Percentiles rank a stretch among this genome's conserved stretches.
Conservation (phyloP, 2,797 vertebrate genomes). For the Anguilla obscura region DNA sequence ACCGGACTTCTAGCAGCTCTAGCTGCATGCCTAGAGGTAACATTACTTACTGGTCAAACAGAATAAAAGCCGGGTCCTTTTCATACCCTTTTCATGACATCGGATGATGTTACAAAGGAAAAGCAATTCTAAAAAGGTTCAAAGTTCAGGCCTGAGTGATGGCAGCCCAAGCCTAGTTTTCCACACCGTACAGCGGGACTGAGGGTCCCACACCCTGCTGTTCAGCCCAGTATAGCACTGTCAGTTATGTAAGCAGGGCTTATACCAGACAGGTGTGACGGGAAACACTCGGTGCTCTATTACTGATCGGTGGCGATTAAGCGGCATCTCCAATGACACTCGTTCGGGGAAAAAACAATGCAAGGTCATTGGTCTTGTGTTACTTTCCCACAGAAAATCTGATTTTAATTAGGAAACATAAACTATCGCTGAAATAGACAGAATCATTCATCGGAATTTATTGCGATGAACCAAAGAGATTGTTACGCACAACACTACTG, state of each 20-base stretch:
- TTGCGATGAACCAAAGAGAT: slow-evolving; percentile 21
- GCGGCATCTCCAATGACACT: background rate
- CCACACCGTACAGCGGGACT: background rate
- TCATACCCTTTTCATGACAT: no score
- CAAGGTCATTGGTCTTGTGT: background rate
- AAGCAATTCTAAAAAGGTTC: no score
- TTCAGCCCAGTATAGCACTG: background rate
- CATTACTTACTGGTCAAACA: no score
- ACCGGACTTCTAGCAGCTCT: no score
- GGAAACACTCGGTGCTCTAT: background rate
- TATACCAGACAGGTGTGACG: slow-evolving; percentile 7
- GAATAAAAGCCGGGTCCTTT: no score
- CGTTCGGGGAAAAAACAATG: background rate
- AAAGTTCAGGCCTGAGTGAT: background rate
- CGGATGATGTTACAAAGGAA: no score
- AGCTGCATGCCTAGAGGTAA: no score
- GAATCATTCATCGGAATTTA: slow-evolving; percentile 9
- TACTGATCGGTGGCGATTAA: slow-evolving; percentile 20
- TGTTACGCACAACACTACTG: background rate
- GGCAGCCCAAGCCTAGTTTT: background rate
- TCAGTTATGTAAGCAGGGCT: slow-evolving; percentile 1
- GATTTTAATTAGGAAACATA: background rate
- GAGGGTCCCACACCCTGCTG: background rate
- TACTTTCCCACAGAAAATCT: background rate
- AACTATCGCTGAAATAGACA: background rate